Base-by-base conservation (phyloP, 1,140 invertebrate species). In the Cherax destructor region DNA sequence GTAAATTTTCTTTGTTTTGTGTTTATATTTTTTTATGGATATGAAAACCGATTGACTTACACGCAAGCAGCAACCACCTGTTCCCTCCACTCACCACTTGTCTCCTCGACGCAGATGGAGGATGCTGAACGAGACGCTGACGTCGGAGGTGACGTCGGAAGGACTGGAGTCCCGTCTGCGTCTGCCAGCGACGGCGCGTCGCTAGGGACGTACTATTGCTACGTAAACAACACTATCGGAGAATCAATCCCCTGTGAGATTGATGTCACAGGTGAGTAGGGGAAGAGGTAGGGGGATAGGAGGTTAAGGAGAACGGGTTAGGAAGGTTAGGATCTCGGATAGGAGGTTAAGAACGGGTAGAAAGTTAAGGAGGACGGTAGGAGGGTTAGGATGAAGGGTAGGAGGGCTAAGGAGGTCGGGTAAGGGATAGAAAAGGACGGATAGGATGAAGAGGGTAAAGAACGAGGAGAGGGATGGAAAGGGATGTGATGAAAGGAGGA, bases 211-310 rank as follows among this genome's bases (percentile, higher is more conserved):
- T 98, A 98, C 94, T 95, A 97, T 83, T 99, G 98, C 94, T 95
- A 96, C 87, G 97, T 97, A 7, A 97, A 97, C 94, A 98, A 99
- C 94, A 95, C 96, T 2, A 96, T 98, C 18, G 98, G 97, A 52
- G 94, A 95, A 50, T 96, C 96, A 30, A 96, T 96, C 13, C 95
- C 97, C 1, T 98, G 98, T 94, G 97, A 97, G 94, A 95, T 96
- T 77, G 96, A 97, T 94, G 97, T 98, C 52, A 95, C 96, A 94
- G 97, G 97, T 97, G 94, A 95, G 95, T 65, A 50, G 52, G 9
- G 13, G 52, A 13, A 13, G 52, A 94, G 97, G 97, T 97, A 94
- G 95, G 95, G 47, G 50, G 49, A 16, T 18, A 21, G 5, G n/a
- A 1, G 78, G 49, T 16, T 18, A 6, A 24, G 21, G 49, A 78